A percentile compares a stretch with the other conserved stretches of the same genome.
Evolutionary conservation across 1,140 invertebrate genomes (phyloP).

Genomic region (Phortica variegata): DNA sequence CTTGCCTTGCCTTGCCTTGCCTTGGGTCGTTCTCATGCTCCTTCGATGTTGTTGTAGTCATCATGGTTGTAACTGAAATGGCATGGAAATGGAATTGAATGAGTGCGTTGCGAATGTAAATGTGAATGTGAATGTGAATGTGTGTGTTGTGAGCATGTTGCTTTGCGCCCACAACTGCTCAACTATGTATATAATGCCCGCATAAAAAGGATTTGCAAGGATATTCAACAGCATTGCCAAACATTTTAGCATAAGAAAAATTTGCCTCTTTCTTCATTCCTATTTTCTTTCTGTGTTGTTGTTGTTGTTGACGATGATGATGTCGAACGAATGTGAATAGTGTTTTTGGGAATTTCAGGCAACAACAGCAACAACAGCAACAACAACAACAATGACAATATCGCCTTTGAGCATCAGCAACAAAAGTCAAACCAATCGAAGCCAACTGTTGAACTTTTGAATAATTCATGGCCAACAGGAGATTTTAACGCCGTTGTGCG

Average conservation of each 20-base stretch:
- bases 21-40: too few species aligned
- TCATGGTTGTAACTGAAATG: slow-evolving; percentile 25
- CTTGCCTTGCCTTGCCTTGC: too few species aligned
- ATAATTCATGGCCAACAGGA: slow-evolving; percentile 50
- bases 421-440: background rate
- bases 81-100: slow-evolving; percentile 48
- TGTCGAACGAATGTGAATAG: background rate
- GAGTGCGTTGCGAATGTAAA: slow-evolving; percentile 34
- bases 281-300: slow-evolving; percentile 8
- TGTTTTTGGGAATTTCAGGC: slow-evolving; percentile 36
- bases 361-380: slow-evolving; percentile 16
- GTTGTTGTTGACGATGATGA: background rate
- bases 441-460: slow-evolving; percentile 40
- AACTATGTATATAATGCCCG: slow-evolving; percentile 41
- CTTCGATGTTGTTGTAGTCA: too few species aligned
- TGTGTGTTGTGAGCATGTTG: background rate
- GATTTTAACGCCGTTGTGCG: too few species aligned
- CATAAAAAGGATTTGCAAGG: slow-evolving; percentile 55
- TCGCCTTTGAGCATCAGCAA: background rate
- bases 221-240: slow-evolving; percentile 1
- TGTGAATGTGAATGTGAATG: slow-evolving; percentile 13
- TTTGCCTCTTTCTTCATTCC: too few species aligned
- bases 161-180: background rate
- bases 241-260: too few species aligned
- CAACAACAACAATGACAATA: background rate